A percentile compares a stretch with the other conserved stretches of the same genome.
phyloP scores from a whole-genome alignment of 1,140 invertebrate genomes.

The Leptopilina clavipes region DNA sequence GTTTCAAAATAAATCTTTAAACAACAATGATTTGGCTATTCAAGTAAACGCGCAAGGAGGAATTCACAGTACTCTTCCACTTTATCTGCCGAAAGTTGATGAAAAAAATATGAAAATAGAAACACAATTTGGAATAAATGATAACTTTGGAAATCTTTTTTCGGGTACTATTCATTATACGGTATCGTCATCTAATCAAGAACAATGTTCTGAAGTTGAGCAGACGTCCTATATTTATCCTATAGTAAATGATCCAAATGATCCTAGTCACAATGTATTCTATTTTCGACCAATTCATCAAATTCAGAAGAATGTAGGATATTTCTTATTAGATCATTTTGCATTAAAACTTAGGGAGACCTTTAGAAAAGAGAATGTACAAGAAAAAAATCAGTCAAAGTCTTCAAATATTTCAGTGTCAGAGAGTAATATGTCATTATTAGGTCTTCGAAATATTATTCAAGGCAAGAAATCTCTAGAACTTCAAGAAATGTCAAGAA shows the following conservation, averaged over 20 bases:
- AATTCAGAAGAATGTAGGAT: constrained; percentile 51
- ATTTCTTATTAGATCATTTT: constrained; percentile 63
- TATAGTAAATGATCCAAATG: constrained; percentile 67
- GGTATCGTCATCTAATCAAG: constrained; percentile 56
- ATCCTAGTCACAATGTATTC: constrained; percentile 62
- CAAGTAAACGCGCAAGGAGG: constrained; percentile 56
- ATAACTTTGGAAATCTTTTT: constrained; percentile 51
- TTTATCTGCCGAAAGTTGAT: constrained; percentile 64
- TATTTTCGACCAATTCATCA: constrained; percentile 47
- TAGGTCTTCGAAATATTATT: constrained; percentile 62
- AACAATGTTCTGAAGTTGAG: constrained; percentile 40
- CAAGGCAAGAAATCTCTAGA: constrained; percentile 56
- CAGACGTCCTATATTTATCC: constrained; percentile 46
- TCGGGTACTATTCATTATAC: constrained; percentile 65
- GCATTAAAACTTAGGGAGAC: constrained; percentile 49
- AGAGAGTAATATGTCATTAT: constrained; percentile 65
- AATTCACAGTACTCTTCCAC: constrained; percentile 58
- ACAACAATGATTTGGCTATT: constrained; percentile 61
- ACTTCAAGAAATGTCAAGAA: constrained; percentile 45
- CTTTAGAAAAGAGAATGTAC: constrained; percentile 13
- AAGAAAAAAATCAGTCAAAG: constrained; percentile 50
- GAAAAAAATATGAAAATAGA: constrained; percentile 62
- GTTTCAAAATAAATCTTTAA: constrained; percentile 53
- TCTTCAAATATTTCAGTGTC: constrained; percentile 60
- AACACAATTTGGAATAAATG: constrained; percentile 67